Evolutionary conservation across 1,140 invertebrate species (phyloP).

Genomic region (Artemia franciscana): DNA sequence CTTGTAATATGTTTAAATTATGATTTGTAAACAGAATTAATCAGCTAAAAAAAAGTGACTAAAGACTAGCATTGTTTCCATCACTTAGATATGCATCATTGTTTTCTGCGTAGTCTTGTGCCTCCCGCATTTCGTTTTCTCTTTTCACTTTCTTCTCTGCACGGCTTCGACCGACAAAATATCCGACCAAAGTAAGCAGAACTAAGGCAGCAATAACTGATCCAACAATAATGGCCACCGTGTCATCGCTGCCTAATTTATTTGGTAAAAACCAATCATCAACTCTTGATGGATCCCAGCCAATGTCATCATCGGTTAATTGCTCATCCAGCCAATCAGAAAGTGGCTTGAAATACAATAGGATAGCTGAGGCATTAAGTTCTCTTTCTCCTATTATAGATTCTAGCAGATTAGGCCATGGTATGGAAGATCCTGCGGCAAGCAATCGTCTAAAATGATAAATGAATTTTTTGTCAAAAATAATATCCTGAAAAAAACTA

Average conservation of each 20-base stretch:
- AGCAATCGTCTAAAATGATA: conserved; percentile 42
- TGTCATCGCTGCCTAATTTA: conserved; percentile 5
- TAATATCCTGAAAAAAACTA: not conserved
- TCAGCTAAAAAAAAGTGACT: too few relatives aligned
- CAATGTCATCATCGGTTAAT: conserved; percentile 14
- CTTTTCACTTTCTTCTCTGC: conserved; percentile 13
- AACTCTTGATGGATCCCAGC: not conserved
- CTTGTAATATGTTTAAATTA: too few relatives aligned
- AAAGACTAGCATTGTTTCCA: too few relatives aligned
- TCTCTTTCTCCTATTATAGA: conserved; percentile 48
- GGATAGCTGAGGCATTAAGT: conserved; percentile 51
- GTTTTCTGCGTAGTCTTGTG: too few relatives aligned
- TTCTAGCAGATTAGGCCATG: conserved; percentile 59
- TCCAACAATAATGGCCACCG: conserved; percentile 29
- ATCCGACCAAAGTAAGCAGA: conserved; percentile 27
- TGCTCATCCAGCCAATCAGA: conserved; percentile 66
- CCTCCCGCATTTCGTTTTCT: not conserved
- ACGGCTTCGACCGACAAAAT: conserved; percentile 25
- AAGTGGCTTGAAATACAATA: conserved; percentile 75
- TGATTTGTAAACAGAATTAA: too few relatives aligned
- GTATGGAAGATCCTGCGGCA: conserved; percentile 52
- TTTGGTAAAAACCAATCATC: not conserved
- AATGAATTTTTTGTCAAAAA: not conserved
- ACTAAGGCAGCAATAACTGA: conserved; percentile 25
- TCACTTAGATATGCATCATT: too few relatives aligned